Percentiles rank a stretch among this genome's conserved stretches.
These are phyloP conservation scores for Aromia moschata DNA, from an alignment of 2,888 invertebrate species.

Conservation along the genomic window DNA sequence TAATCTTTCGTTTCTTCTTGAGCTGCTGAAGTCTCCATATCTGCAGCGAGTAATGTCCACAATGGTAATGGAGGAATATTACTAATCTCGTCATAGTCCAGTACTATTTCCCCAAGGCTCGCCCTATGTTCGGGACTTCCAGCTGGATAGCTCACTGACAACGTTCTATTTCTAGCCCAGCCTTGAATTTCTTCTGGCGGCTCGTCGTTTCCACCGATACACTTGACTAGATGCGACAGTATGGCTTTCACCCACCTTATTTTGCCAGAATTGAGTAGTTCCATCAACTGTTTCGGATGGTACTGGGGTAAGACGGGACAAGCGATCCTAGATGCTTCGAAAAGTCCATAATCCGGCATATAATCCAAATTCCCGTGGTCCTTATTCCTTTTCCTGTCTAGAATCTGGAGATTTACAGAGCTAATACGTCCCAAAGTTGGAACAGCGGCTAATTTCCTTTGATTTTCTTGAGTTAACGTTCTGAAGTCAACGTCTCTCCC, in stretches of 20 bases:
- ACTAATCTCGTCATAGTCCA: conserved; percentile 95
- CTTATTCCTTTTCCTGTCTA: conserved; percentile 73
- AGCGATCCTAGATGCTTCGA: conserved; percentile 96
- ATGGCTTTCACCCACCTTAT: conserved; percentile 97
- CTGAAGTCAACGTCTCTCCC: conserved; percentile 76
- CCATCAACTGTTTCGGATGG: conserved; percentile 99
- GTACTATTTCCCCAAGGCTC: conserved; percentile 86
- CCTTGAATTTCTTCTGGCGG: conserved; percentile 67
- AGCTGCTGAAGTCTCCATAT: conserved; percentile 76
- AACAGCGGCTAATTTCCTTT: conserved; percentile 65
- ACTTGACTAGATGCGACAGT: conserved; percentile 93
- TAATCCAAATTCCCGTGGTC: conserved; percentile 73
- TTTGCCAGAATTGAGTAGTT: conserved; percentile 96
- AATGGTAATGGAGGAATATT: conserved; percentile 98
- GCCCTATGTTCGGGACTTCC: conserved; percentile 83
- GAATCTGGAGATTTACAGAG: conserved; percentile 82
- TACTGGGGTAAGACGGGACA: conserved; percentile 98
- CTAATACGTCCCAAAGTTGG: conserved; percentile 85
- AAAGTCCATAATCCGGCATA: conserved; percentile 93
- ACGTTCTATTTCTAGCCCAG: conserved; percentile 89
- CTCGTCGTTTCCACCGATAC: conserved; percentile 66
- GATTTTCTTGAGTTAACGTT: conserved; percentile 74
- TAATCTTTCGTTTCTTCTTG: conserved; percentile 75
- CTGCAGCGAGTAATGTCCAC: conserved; percentile 95
- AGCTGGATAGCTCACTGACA: conserved; percentile 86